Percentiles rank a stretch among this genome's conserved stretches.
phyloP scores from a whole-genome alignment of 1,140 invertebrate species.

The Trichomalopsis sarcophagae region DNA sequence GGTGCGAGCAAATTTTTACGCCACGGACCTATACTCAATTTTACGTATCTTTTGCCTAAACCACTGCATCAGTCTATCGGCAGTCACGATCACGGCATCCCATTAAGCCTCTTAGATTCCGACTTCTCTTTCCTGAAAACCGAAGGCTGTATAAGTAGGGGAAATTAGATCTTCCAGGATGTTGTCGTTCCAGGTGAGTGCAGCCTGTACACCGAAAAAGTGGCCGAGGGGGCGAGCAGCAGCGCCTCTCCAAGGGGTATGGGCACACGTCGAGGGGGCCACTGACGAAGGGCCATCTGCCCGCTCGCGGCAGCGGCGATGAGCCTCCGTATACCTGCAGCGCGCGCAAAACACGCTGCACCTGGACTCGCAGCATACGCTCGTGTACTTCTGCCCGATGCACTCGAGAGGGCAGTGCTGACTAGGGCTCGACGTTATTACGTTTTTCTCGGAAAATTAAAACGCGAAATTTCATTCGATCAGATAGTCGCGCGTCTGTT shows the following conservation, averaged over 20 bases:
- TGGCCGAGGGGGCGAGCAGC: conserved; percentile 15
- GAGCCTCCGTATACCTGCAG: background rate
- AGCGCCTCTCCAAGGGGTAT: conserved; percentile 7
- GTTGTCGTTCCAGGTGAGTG: conserved; percentile 46
- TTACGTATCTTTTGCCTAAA: too few relatives aligned
- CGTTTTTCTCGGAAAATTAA: too few relatives aligned
- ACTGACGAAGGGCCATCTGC: conserved; percentile 38
- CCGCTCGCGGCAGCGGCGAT: background rate
- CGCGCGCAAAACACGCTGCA: conserved; percentile 14
- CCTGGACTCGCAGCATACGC: conserved; percentile 9
- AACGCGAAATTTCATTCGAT: too few relatives aligned
- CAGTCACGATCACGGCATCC: conserved; percentile 16
- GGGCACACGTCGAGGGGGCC: background rate
- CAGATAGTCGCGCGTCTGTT: too few relatives aligned
- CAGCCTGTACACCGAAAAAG: conserved; percentile 3
- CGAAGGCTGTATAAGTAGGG: background rate
- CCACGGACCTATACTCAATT: too few relatives aligned
- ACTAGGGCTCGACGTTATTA: too few relatives aligned
- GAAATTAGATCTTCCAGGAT: conserved; percentile 51
- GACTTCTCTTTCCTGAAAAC: conserved; percentile 3
- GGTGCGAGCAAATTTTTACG: background rate
- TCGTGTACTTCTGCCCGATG: too few relatives aligned
- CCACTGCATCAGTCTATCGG: background rate
- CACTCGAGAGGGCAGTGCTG: too few relatives aligned
- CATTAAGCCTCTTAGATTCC: conserved; percentile 21